phyloP scores from a whole-genome alignment of 2,113 vertebrate genomes.

The Vidua macroura region DNA sequence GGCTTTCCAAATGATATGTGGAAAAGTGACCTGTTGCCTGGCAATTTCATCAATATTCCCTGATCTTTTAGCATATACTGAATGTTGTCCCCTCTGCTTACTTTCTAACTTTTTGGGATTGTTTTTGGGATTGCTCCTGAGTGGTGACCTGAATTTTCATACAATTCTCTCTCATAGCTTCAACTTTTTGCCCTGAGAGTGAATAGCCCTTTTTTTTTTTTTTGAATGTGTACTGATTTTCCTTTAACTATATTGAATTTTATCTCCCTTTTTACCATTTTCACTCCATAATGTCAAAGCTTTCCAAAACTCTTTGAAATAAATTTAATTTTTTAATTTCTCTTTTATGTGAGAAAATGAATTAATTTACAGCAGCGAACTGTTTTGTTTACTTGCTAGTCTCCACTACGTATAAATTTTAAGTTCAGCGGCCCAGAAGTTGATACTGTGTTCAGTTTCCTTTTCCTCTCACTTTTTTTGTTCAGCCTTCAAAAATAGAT shows the following conservation, averaged over 20 bases:
- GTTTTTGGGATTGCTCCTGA: not conserved
- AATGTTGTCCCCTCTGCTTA: not conserved
- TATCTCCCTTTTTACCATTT: not conserved
- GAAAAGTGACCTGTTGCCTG: not conserved
- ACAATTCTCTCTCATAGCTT: not conserved
- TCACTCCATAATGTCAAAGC: not conserved
- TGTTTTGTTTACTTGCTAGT: not conserved
- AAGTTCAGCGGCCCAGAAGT: not conserved
- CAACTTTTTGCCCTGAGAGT: not conserved
- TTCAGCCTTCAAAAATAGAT: not conserved
- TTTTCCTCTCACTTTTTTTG: not conserved
- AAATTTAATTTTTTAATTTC: not conserved
- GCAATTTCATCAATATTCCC: not conserved
- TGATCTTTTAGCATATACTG: not conserved
- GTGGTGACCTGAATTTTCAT: not conserved
- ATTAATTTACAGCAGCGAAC: not conserved
- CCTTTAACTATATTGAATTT: not conserved
- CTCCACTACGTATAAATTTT: not conserved
- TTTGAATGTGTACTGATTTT: not conserved
- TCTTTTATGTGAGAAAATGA: not conserved
- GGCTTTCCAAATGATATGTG: not conserved
- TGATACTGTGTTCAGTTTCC: not conserved
- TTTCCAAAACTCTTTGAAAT: not conserved
- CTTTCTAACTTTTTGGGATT: not conserved
- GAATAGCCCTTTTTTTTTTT: not conserved